phyloP scores from a whole-genome alignment of 2,888 invertebrate species.

The Cactoblastis cactorum region DNA sequence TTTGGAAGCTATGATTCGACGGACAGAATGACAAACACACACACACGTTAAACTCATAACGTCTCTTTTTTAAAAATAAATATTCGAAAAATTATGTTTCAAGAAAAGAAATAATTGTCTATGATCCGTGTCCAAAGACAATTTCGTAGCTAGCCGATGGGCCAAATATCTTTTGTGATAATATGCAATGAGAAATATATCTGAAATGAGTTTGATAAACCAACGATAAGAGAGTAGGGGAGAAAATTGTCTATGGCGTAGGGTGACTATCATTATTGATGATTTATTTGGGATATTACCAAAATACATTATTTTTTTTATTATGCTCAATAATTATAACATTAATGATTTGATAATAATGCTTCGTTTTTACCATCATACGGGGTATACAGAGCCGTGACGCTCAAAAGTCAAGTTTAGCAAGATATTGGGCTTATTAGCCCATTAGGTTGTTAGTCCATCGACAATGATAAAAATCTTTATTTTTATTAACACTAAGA shows the following conservation, averaged over 20 bases:
- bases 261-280: slow-evolving; percentile 33
- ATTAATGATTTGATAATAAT: too few species aligned
- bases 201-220: slow-evolving; percentile 30
- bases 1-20: too few species aligned
- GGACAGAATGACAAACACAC: too few species aligned
- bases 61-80: too few species aligned
- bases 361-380: too few species aligned
- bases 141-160: background rate
- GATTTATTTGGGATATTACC: background rate
- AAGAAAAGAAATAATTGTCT: background rate
- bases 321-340: too few species aligned
- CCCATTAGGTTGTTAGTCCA: too few species aligned
- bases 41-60: too few species aligned
- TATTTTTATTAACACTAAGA: background rate
- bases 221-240: slow-evolving; percentile 51
- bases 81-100: background rate
- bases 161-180: slow-evolving; percentile 42
- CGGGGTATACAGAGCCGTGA: too few species aligned
- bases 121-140: background rate
- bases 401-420: too few species aligned
- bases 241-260: slow-evolving; percentile 34
- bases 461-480: background rate
- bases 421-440: too few species aligned
- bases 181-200: slow-evolving; percentile 49
- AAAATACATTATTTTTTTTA: background rate